Evolutionary conservation across 2,888 invertebrate species (phyloP).

Genomic region (Eurois occulta): DNA sequence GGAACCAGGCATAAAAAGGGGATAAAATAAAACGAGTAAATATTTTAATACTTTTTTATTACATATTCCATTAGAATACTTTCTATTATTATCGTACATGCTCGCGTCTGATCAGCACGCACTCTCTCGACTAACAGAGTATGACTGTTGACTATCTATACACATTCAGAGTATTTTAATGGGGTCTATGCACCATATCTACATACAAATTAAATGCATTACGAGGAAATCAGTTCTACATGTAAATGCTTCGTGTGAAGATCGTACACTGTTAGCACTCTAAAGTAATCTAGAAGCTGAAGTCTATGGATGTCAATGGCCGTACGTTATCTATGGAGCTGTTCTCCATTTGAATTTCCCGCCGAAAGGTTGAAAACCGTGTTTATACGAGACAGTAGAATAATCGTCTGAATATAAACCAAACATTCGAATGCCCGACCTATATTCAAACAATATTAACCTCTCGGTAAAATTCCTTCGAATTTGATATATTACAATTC

Average conservation of each 20-base stretch:
- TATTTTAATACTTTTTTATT: conserved; percentile 87
- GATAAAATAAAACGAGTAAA: conserved; percentile 50
- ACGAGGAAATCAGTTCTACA: conserved; percentile 83
- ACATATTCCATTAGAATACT: conserved; percentile 91
- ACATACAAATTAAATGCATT: conserved; percentile 87
- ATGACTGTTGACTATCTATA: conserved; percentile 69
- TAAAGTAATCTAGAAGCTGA: conserved; percentile 85
- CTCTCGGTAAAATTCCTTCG: conserved; percentile 49
- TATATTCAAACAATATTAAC: conserved; percentile 41
- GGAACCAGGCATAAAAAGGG: conserved; percentile 11
- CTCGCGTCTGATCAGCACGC: conserved; percentile 70
- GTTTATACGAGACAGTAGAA: conserved; percentile 45
- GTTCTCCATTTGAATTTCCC: conserved; percentile 56
- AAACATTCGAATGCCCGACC: conserved; percentile 18
- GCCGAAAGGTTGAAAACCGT: conserved; percentile 54
- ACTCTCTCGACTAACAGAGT: conserved; percentile 66
- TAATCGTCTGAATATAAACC: conserved; percentile 31
- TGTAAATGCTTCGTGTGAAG: conserved; percentile 81
- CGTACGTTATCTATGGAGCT: conserved; percentile 66
- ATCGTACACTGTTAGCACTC: conserved; percentile 79
- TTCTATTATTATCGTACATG: conserved; percentile 85
- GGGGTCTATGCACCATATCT: conserved; percentile 84
- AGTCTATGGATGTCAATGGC: conserved; percentile 79
- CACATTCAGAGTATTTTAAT: conserved; percentile 74
- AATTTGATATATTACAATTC: conserved; percentile 78